Evolutionary conservation across 2,888 invertebrate species (phyloP).

Genomic region (Stenolophus ochropezus): DNA sequence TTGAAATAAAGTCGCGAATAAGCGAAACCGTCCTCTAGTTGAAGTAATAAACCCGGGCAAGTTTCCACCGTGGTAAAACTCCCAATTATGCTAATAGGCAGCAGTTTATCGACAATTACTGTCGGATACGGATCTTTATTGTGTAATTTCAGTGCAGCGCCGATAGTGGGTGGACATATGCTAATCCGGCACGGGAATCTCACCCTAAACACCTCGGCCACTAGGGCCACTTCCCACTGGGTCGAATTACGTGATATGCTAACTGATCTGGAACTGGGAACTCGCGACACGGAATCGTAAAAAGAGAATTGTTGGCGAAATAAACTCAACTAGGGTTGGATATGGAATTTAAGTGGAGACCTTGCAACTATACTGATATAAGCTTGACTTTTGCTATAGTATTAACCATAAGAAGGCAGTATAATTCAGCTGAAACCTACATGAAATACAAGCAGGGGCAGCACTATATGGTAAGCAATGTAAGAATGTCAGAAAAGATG

Average conservation of each 20-base stretch:
- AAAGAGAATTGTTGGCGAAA: background rate
- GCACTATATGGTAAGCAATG: too few relatives aligned
- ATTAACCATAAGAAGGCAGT: background rate
- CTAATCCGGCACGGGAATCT: background rate
- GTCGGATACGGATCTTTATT: conserved; percentile 60
- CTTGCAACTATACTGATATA: too few relatives aligned
- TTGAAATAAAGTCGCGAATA: too few relatives aligned
- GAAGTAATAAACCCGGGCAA: background rate
- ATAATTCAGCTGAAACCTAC: background rate
- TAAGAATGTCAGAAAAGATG: too few relatives aligned
- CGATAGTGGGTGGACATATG: conserved; percentile 56
- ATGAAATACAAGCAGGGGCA: too few relatives aligned
- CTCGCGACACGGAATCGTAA: background rate
- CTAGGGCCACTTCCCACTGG: background rate
- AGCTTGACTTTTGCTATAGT: too few relatives aligned
- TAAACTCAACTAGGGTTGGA: too few relatives aligned
- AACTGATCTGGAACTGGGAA: background rate
- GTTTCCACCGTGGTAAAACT: background rate
- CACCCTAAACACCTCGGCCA: background rate
- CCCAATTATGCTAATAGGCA: conserved; percentile 56
- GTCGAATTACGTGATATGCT: background rate
- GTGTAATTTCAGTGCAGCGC: conserved; percentile 58
- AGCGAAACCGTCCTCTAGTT: background rate
- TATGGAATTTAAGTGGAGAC: too few relatives aligned
- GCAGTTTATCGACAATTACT: conserved; percentile 60